Base-by-base conservation (phyloP, 2,888 invertebrate genomes). In the Pammene fasciana region DNA sequence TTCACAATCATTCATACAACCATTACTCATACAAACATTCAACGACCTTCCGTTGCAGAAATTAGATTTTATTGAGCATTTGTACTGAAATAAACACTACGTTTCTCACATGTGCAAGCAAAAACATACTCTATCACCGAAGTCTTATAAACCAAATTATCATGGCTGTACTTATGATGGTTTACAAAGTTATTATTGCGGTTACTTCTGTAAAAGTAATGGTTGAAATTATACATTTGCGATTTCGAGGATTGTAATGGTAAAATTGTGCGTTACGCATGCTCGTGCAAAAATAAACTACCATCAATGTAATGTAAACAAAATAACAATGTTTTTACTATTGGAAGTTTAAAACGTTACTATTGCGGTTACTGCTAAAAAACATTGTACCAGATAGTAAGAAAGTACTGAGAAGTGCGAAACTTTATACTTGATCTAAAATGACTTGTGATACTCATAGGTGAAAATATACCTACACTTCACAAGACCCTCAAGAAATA, bases 51-150 rank as follows among this genome's bases (percentile, higher is more conserved):
- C 41, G 41, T 38, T 64, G 41, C 65, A 50, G 57, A 57, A 56
- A 59, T 56, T 46, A 43, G 41, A 59, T 59, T 66, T 66, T 57
- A 66, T 50, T 57, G 41, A 14, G 13, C 54, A 54, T 54, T 38
- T 16, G 48, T 55, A 52, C 66, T 10, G 52, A 67, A 67, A 67
- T 67, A 67, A 67, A 60, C 36, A 9, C 60, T 60, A 46, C 67
- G 60, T 60, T 45, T 54, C 10, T 18, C 16, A 5, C 41, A 8
- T 18, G n/a, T 41, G 13, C 41, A 26, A 38, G 38, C 8, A 7
- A 45, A 18, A 60, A 60, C 10, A 13, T 38, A 60, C 52, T 45
- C n/a, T 67, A 45, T 36, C 8, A 7, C 6, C 5, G n/a, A 10
- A 9, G 9, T 16, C 13, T 4, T 45, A 54, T 11, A 14, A 13